Evolutionary conservation across 2,113 vertebrate genomes (phyloP).

Genomic region (Ailuropoda melanoleuca): DNA sequence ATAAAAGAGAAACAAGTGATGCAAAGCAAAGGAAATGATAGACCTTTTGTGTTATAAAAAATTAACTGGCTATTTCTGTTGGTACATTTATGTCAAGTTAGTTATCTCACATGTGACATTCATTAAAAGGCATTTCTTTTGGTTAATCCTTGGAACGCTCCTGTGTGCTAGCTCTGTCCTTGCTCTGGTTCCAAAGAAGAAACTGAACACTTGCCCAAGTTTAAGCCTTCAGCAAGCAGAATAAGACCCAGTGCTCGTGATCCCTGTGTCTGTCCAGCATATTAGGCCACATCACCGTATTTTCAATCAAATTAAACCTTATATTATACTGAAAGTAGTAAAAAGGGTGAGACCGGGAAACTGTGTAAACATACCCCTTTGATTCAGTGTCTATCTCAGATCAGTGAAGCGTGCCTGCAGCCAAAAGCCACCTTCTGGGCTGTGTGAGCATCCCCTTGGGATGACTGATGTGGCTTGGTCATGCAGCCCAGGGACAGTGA

Average conservation of each 20-base stretch:
- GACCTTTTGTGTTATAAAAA: neutral
- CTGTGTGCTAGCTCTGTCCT: conserved; percentile 54
- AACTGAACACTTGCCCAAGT: neutral
- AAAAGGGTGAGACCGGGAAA: neutral
- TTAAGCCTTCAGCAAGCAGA: neutral
- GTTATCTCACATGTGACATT: conserved; percentile 1
- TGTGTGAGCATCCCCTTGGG: neutral
- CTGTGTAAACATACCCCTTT: neutral
- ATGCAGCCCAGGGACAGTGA: neutral
- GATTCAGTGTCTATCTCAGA: neutral
- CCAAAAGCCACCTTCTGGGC: neutral
- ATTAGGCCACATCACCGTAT: neutral
- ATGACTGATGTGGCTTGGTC: neutral
- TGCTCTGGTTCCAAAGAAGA: conserved; percentile 33
- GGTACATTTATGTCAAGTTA: conserved; percentile 17
- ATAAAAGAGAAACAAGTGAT: neutral
- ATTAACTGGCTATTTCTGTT: neutral
- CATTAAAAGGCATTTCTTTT: conserved; percentile 59
- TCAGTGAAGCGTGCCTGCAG: neutral
- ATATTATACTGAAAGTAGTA: neutral
- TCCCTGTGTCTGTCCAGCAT: neutral
- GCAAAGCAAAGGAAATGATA: conserved; percentile 50
- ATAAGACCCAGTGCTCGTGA: neutral
- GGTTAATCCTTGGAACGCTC: neutral
- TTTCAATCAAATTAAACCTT: neutral